These are phyloP conservation scores for Neopipo cinnamomea DNA, from an alignment of 2,113 vertebrate genomes.

Conservation along the genomic window DNA sequence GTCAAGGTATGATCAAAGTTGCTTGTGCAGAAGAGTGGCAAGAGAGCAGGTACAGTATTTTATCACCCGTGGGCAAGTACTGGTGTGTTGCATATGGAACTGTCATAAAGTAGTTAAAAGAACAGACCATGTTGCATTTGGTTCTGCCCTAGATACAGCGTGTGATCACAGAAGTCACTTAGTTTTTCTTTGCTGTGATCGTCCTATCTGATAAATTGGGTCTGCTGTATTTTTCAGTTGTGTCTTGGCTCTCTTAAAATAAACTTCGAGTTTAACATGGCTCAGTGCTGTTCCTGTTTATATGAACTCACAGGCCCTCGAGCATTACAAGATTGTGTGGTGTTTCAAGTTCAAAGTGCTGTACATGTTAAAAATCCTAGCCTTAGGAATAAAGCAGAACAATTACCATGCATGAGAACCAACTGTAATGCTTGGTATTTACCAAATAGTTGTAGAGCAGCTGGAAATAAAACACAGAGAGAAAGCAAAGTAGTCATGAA, in stretches of 20 bases:
- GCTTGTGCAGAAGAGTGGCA: constrained; percentile 98
- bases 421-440: neutral
- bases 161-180: neutral
- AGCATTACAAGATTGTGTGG: neutral
- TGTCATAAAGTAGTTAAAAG: neutral
- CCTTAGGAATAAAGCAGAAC: neutral
- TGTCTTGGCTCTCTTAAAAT: neutral
- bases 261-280: neutral
- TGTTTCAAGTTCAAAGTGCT: neutral
- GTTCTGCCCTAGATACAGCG: neutral
- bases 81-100: neutral
- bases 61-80: constrained; percentile 10
- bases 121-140: neutral
- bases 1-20: constrained; percentile 89
- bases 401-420: neutral
- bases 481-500: neutral
- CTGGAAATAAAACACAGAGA: neutral
- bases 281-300: neutral
- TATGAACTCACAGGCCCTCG: neutral
- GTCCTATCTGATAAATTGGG: neutral
- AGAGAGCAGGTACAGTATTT: constrained; percentile 86
- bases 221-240: neutral
- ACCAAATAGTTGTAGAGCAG: neutral
- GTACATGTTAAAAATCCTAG: neutral
- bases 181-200: neutral